phyloP scores from a whole-genome alignment of 2,888 invertebrate genomes.

The Lycocerus yunnanus region DNA sequence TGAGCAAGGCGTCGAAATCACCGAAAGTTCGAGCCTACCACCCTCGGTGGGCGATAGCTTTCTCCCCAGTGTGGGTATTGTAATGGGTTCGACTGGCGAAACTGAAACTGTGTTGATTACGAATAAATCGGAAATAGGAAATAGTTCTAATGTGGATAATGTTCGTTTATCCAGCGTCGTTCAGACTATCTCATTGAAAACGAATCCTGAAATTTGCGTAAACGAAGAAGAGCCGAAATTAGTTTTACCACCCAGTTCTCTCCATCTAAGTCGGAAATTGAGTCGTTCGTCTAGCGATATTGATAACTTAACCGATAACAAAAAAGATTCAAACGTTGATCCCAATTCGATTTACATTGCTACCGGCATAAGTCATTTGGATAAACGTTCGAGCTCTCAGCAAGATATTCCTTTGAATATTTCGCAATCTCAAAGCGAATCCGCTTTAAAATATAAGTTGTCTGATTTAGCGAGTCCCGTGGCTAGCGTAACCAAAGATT shows the following conservation, averaged over 20 bases:
- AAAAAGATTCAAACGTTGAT: conserved; percentile 26
- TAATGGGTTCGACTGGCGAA: conserved; percentile 55
- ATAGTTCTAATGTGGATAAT: conserved; percentile 50
- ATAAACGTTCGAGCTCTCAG: conserved; percentile 64
- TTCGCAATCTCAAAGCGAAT: conserved; percentile 79
- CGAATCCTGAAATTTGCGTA: conserved; percentile 50
- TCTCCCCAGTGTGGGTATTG: conserved; percentile 69
- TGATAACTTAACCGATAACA: conserved; percentile 50
- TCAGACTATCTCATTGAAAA: conserved; percentile 38
- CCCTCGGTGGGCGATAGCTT: conserved; percentile 54
- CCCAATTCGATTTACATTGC: conserved; percentile 30
- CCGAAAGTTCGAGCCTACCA: conserved; percentile 40
- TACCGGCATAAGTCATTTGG: conserved; percentile 34
- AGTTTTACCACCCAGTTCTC: conserved; percentile 59
- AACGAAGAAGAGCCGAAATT: conserved; percentile 51
- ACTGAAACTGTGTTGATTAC: conserved; percentile 37
- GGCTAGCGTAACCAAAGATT: conserved; percentile 65
- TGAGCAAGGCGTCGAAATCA: conserved; percentile 49
- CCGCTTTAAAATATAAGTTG: conserved; percentile 65
- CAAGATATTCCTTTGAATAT: conserved; percentile 74
- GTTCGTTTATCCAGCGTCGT: conserved; percentile 55
- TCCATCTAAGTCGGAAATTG: conserved; percentile 65
- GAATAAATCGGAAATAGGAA: conserved; percentile 51
- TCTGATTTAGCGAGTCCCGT: conserved; percentile 70
- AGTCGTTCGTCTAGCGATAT: conserved; percentile 75